phyloP scores from a whole-genome alignment of 2,797 vertebrate species.

The Propithecus perrieri region DNA sequence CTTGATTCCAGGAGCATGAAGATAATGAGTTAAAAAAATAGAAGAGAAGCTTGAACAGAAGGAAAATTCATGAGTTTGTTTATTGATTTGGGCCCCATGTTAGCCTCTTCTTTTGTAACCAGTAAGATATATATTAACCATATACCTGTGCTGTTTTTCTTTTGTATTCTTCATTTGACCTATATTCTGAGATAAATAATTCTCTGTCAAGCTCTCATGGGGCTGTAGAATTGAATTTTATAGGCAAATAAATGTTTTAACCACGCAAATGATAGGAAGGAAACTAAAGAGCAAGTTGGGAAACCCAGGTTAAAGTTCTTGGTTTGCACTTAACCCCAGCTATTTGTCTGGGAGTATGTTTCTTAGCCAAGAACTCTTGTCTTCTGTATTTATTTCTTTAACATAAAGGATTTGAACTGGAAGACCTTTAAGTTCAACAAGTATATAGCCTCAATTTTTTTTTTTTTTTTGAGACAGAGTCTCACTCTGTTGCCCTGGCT shows the following conservation, averaged over 20 bases:
- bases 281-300: slow-evolving; percentile 39
- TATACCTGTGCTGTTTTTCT: background rate
- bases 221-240: slow-evolving; percentile 28
- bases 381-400: slow-evolving; percentile 49
- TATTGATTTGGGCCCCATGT: slow-evolving; percentile 13
- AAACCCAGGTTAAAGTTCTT: slow-evolving; percentile 20
- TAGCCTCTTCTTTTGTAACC: slow-evolving; percentile 1
- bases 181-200: slow-evolving; percentile 45
- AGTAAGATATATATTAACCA: background rate
- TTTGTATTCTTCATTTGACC: background rate
- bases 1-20: no score
- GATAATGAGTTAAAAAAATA: no score
- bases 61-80: background rate
- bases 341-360: slow-evolving; percentile 40
- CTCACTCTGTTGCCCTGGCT: no score
- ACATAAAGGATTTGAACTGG: background rate
- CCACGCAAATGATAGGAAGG: slow-evolving; percentile 21
- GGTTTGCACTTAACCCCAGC: slow-evolving; percentile 9
- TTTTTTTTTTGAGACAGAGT: no score
- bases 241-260: slow-evolving; percentile 45
- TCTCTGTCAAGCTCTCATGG: background rate
- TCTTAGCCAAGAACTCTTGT: slow-evolving; percentile 30
- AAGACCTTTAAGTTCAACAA: background rate
- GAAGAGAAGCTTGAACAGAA: slow-evolving; percentile 12
- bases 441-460: background rate